These are phyloP conservation scores for Chymomyza fuscimana DNA, from an alignment of 2,888 invertebrate species.

Conservation along the genomic window DNA sequence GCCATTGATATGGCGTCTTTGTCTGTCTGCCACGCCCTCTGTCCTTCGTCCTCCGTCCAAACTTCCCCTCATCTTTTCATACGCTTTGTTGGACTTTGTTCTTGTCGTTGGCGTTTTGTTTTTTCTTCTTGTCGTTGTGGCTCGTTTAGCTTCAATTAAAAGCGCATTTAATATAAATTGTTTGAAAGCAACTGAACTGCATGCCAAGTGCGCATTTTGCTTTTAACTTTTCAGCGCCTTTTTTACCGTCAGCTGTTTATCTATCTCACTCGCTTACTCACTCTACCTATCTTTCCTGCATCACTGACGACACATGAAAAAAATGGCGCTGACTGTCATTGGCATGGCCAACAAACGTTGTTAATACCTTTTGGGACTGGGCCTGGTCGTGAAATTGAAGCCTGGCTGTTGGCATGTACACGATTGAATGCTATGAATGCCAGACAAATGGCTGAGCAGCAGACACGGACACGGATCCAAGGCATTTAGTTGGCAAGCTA, in stretches of 20 bases:
- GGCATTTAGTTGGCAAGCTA: not conserved
- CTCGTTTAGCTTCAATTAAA: conserved; percentile 45
- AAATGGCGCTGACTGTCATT: not conserved
- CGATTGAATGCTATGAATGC: conserved; percentile 25
- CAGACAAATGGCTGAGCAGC: conserved; percentile 11
- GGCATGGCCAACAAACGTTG: conserved; percentile 15
- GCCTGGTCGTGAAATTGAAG: not conserved
- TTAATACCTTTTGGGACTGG: conserved; percentile 20
- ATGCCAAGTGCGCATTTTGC: conserved; percentile 14
- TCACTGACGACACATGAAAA: not conserved
- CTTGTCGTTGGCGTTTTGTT: not conserved
- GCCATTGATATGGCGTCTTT: not conserved
- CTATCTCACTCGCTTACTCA: not conserved
- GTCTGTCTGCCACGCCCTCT: not conserved
- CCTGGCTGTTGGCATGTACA: conserved; percentile 11
- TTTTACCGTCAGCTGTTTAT: not conserved
- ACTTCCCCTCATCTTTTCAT: not conserved
- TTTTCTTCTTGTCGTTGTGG: not conserved
- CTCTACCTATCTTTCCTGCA: not conserved
- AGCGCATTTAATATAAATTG: conserved; percentile 61
- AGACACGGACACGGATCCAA: not conserved
- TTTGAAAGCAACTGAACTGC: conserved; percentile 43
- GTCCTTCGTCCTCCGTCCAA: not conserved
- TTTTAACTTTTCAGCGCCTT: conserved; percentile 5
- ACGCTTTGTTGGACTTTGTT: not conserved